Evolutionary conservation across 2,113 vertebrate species (phyloP), one percentile per base, ranked within the genome.

Genomic region (Callipepla californica): DNA sequence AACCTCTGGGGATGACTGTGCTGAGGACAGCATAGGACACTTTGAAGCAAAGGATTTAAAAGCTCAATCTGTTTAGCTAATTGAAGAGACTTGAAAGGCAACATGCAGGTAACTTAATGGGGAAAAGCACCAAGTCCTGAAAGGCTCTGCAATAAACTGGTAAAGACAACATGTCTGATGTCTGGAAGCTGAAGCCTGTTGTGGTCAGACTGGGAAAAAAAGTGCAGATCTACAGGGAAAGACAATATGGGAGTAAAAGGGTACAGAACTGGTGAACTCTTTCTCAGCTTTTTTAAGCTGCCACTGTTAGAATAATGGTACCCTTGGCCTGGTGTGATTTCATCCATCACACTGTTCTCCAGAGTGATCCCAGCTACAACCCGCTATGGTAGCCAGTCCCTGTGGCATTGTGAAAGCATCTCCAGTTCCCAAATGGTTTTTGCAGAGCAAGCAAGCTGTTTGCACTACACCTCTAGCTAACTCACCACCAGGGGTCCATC

Each of bases 21-120:
- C 92, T 70, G 59, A 89, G 47, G 18, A 70, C 57, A 76, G 74
- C 80, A 79, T 38, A 45, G 82, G 69, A 85, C 70, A 74, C 74
- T 84, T 45, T 40, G 85, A 78, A 91, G 51, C 40, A 75, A 89
- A 89, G 67, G 83, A 82, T 72, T 90, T 90, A 87, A 85, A 93
- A 90, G 34, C 79, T 63, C 76, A 68, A 55, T 91, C 93, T 90
- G 44, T 58, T 89, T 84, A 87, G 61, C 59, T 96, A 91, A 82
- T 91, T 87, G 53, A 87, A 83, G 76, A 82, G 25, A 17, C 82
- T 44, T 91, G 88, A 85, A 87, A 94, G 85, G 48, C 85, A 87
- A 82, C 6, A 76, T 9, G 0, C 7, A 44, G 87, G 68, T 5
- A 11, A 61, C 83, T 81, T 32, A 14, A 38, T 62, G 62, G 70